Evolutionary conservation across 2,797 vertebrate genomes (phyloP).

Genomic region (Lepus oiostolus): DNA sequence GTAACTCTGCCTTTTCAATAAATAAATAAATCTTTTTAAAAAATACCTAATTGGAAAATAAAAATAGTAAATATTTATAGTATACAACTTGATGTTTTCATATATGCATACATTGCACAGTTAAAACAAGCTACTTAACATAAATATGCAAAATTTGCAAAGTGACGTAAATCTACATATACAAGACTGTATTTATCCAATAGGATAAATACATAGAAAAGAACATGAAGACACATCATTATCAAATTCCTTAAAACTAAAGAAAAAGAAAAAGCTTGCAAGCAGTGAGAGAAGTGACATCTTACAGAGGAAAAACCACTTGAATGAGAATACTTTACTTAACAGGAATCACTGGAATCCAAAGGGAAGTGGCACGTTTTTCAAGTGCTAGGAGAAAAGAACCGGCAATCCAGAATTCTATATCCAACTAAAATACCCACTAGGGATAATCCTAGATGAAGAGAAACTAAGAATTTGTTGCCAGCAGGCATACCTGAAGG

Average conservation of each 20-base stretch:
- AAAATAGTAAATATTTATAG: not conserved
- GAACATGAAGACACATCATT: not conserved
- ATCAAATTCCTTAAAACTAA: not conserved
- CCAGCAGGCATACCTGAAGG: not conserved
- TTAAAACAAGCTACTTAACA: slow-evolving; percentile 39
- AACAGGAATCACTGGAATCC: not conserved
- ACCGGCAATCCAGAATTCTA: not conserved
- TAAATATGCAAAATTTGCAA: not conserved
- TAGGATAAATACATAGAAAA: not conserved
- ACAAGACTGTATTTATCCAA: not conserved
- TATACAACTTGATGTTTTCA: not conserved
- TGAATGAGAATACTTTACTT: slow-evolving; percentile 13
- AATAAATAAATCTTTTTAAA: not conserved
- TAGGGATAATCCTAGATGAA: not conserved
- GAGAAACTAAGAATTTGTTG: slow-evolving; percentile 3
- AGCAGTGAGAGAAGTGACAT: not conserved
- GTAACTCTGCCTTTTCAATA: not conserved
- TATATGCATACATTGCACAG: not conserved
- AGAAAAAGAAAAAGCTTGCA: slow-evolving; percentile 23
- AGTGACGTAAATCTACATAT: not conserved
- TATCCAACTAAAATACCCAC: not conserved
- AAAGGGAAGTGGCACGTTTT: slow-evolving; percentile 17
- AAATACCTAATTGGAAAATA: slow-evolving; percentile 1
- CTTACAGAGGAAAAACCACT: not conserved
- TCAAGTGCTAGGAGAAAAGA: slow-evolving; percentile 10